Conservation (phyloP, 2,888 invertebrate genomes). For the Drosophila hawaiiensis region DNA sequence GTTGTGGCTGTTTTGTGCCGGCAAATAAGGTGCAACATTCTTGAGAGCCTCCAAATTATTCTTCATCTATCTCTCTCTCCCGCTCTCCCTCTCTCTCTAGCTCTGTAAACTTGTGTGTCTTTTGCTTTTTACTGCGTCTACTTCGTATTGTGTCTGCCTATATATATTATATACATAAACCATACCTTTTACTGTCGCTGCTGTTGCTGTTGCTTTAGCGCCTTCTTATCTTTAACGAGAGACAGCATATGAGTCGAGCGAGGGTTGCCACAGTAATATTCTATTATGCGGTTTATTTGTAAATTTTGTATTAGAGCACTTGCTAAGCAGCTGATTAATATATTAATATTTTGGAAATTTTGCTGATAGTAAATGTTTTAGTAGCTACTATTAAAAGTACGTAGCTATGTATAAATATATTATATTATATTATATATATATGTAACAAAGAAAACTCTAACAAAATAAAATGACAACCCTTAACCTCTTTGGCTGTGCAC, state of each 20-base stretch:
- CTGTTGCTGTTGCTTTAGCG: conserved; percentile 32
- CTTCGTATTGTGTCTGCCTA: conserved; percentile 16
- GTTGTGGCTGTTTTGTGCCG: conserved; percentile 22
- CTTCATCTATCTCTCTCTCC: background rate
- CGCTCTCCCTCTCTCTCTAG: background rate
- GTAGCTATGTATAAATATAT: background rate
- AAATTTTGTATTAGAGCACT: background rate
- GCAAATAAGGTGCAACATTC: conserved; percentile 56
- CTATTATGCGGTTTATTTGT: background rate
- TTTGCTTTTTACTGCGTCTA: conserved; percentile 29
- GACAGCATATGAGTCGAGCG: conserved; percentile 22
- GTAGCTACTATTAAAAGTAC: background rate
- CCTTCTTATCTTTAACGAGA: conserved; percentile 30
- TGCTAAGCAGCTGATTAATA: background rate
- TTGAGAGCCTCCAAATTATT: conserved; percentile 30
- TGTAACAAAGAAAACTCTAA: background rate
- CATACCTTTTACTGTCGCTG: conserved; percentile 25
- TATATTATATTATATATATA: background rate
- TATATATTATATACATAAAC: background rate
- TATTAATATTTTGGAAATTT: background rate
- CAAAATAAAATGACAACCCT: conserved; percentile 13
- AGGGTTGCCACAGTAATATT: conserved; percentile 20
- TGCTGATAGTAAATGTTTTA: background rate
- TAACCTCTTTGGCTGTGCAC: conserved; percentile 32
- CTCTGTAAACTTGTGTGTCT: conserved; percentile 34